These are phyloP conservation scores for Sarcoramphus papa DNA, from an alignment of 2,797 vertebrate species.

Conservation along the genomic window DNA sequence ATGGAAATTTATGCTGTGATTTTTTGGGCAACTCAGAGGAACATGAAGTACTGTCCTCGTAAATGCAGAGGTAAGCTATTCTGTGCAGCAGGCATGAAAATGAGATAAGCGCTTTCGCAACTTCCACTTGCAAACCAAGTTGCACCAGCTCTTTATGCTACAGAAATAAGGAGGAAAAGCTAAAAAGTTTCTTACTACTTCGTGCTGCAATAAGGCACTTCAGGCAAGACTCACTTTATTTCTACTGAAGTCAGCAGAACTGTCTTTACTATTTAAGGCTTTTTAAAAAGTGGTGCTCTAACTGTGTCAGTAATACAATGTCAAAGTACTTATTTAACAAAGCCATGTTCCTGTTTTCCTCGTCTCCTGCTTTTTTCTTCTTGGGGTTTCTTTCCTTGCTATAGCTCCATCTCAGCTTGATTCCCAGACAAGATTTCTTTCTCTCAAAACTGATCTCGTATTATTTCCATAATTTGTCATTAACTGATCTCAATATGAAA, in stretches of 20 bases:
- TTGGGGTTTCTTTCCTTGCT: not conserved
- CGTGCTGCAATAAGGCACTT: not conserved
- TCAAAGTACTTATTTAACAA: not conserved
- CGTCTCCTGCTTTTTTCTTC: not conserved
- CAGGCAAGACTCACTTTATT: not conserved
- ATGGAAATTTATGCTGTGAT: not conserved
- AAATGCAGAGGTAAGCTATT: not conserved
- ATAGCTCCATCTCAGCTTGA: not conserved
- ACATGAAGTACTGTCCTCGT: not conserved
- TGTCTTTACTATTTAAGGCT: not conserved
- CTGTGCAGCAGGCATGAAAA: not conserved
- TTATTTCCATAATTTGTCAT: not conserved
- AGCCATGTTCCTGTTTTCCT: not conserved
- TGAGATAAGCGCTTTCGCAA: not conserved
- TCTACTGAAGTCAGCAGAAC: not conserved
- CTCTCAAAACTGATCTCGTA: not conserved
- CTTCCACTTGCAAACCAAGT: not conserved
- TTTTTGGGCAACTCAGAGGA: not conserved
- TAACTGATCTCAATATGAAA: not conserved
- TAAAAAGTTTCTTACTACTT: not conserved
- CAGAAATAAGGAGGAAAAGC: not conserved
- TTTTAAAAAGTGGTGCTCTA: not conserved
- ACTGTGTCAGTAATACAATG: not conserved
- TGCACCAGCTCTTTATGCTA: not conserved
- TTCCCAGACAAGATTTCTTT: not conserved